These are phyloP conservation scores for Hydrozoanthus tunicans DNA, from an alignment of 64 coral and sea anemone species.

Conservation along the genomic window DNA sequence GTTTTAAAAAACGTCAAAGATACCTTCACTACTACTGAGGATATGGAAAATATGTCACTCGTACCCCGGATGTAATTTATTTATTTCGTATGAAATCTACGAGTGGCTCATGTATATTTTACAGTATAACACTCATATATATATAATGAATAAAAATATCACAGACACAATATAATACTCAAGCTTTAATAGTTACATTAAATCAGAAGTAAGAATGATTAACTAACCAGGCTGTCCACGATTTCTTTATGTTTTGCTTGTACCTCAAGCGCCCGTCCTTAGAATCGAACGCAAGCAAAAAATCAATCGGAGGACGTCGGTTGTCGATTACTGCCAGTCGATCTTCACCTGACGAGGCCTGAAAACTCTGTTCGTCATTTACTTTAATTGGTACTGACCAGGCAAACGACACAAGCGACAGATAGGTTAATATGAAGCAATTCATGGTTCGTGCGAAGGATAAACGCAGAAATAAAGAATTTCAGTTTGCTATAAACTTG, in stretches of 20 bases:
- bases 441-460: background rate
- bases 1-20: too few species aligned
- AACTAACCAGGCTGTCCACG: slow-evolving; percentile 78
- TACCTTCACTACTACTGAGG: too few species aligned
- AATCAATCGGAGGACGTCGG: slow-evolving; percentile 40
- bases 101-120: too few species aligned
- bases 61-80: too few species aligned
- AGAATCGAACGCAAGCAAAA: slow-evolving; percentile 66
- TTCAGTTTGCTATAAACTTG: background rate
- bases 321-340: slow-evolving; percentile 71
- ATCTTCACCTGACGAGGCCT: slow-evolving; percentile 43
- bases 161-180: too few species aligned
- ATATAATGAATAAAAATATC: too few species aligned
- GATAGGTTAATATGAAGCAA: background rate
- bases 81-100: too few species aligned
- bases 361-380: background rate
- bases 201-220: too few species aligned
- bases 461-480: too few species aligned
- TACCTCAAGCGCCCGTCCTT: slow-evolving; percentile 66
- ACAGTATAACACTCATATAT: too few species aligned
- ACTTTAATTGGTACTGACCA: background rate
- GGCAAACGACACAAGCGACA: background rate
- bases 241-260: slow-evolving; percentile 30
- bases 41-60: too few species aligned
- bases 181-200: too few species aligned